These are phyloP conservation scores for Oryzias celebensis DNA, from an alignment of 2,113 vertebrate species.

Conservation along the genomic window DNA sequence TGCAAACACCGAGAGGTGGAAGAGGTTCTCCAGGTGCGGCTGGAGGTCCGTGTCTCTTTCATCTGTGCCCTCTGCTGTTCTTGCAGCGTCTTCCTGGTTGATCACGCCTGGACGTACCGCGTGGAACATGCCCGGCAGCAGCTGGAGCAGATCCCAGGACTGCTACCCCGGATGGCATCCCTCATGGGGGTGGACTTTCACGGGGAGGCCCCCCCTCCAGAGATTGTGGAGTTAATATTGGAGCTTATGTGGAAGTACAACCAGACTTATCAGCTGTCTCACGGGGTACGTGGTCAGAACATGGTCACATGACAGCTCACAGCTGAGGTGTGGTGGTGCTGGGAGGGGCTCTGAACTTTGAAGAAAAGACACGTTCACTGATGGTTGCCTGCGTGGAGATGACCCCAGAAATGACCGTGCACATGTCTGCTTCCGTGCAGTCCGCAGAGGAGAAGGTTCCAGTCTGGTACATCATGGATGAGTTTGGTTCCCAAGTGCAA, in stretches of 20 bases:
- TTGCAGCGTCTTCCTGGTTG: conserved; percentile 88
- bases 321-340: too few species aligned
- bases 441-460: conserved; percentile 87
- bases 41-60: neutral
- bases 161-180: conserved; percentile 86
- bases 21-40: too few species aligned
- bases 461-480: conserved; percentile 97
- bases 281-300: conserved; percentile 77
- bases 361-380: too few species aligned
- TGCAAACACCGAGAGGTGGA: too few species aligned
- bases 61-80: neutral
- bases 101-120: conserved; percentile 93
- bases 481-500: conserved; percentile 91
- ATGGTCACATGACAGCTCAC: too few species aligned
- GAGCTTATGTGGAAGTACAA: conserved; percentile 95
- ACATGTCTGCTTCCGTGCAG: conserved; percentile 34
- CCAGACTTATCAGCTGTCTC: conserved; percentile 91
- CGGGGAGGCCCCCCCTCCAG: conserved; percentile 81
- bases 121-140: conserved; percentile 80
- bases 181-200: conserved; percentile 90
- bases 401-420: too few species aligned
- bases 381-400: too few species aligned
- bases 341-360: too few species aligned
- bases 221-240: conserved; percentile 81
- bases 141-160: conserved; percentile 83